These are phyloP conservation scores for Anniella stebbinsi DNA, from an alignment of 2,797 vertebrate genomes.

Conservation along the genomic window DNA sequence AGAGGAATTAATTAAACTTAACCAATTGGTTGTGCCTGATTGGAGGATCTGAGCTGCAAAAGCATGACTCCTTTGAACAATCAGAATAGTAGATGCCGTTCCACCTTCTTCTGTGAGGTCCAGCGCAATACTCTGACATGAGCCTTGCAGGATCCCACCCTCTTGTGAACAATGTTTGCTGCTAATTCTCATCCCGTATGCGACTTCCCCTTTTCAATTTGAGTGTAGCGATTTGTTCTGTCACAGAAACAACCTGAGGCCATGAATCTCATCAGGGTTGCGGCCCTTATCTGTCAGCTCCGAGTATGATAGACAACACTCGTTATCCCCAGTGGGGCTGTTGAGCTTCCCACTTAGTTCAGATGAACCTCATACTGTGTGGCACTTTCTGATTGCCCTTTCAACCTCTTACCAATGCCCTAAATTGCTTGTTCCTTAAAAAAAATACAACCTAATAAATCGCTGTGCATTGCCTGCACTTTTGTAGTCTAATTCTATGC, in stretches of 20 bases:
- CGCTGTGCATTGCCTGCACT: not conserved
- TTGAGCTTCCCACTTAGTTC: not conserved
- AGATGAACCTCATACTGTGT: not conserved
- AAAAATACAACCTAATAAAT: not conserved
- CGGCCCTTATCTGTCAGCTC: constrained; percentile 41
- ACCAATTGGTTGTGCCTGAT: not conserved
- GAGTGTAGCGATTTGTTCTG: constrained; percentile 17
- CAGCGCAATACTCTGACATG: not conserved
- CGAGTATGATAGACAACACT: constrained; percentile 27
- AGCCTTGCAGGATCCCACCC: not conserved
- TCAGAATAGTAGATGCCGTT: not conserved
- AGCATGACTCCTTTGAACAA: not conserved
- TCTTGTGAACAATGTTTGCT: not conserved
- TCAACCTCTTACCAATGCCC: not conserved
- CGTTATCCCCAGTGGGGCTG: not conserved
- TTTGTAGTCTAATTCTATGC: not conserved
- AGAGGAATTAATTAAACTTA: not conserved
- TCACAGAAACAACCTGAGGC: constrained; percentile 38
- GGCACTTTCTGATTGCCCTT: constrained; percentile 15
- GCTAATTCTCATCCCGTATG: constrained; percentile 16
- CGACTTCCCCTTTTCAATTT: not conserved
- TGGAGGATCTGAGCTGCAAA: not conserved
- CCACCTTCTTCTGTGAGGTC: not conserved
- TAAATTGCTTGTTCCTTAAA: constrained; percentile 14
- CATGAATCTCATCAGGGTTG: constrained; percentile 43